Evolutionary conservation across 35 echinoderm and acorn worm genomes (phyloP), one percentile per base, ranked within the genome.

Genomic region (Hemicentrotus pulcherrimus): DNA sequence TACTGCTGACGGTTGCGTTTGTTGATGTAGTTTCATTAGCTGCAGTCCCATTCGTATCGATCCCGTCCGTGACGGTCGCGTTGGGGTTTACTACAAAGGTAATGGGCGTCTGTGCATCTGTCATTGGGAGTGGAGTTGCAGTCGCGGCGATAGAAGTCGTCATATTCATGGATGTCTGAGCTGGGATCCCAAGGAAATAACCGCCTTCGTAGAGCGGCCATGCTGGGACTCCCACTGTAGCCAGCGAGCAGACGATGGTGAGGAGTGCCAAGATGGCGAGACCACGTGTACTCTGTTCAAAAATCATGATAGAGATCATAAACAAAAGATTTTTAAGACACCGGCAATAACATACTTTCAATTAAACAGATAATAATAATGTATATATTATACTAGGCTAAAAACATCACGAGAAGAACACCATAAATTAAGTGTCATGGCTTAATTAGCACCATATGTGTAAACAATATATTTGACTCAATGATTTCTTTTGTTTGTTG

Each of bases 161-260:
- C 46, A 58, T 93, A 15, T 32, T 93, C 48, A n/a, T 48, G 14
- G 91, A 28, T 12, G 45, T 58, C 14, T 93, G 45, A 0, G 91
- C 24, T 48, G 91, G 91, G 12, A 93, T 93, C 14, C 14, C 91
- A 22, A 93, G 14, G 91, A 93, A 93, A 47, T 93, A 93, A 10
- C 91, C 91, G n/a, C n/a, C 28, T 58, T 93, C 91, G 91, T 93
- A 93, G n/a, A 93, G 91, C 22, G 11, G 91, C 91, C 91, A 93
- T 13, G 91, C 91, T 31, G 91, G 91, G 24, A 93, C 46, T 28
- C 91, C 91, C 3, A 93, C 91, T 24, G 47, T 31, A 47, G 91
- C 91, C 48, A 93, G 30, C 4, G 91, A 93, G 48, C 91, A 93
- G 14, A 93, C 91, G 91, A 93, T 93, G n/a, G 91, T 93, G n/a